Conservation (phyloP, 2,113 vertebrate genomes). For the Phyllopteryx taeniolatus region DNA sequence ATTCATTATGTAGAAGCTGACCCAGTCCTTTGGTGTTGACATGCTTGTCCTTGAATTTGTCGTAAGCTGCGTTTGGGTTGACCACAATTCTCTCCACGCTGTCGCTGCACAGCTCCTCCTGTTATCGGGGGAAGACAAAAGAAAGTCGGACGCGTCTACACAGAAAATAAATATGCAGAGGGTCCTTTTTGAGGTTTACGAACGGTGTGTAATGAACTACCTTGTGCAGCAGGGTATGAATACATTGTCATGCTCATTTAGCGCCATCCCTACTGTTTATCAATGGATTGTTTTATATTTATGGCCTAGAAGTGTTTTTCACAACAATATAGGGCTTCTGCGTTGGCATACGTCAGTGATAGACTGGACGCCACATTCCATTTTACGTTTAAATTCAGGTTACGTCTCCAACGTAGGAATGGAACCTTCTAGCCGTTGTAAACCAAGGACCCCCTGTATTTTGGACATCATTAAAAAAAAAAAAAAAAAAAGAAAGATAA, state of each 20-base stretch:
- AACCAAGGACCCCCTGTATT: neutral
- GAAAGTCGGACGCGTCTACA: neutral
- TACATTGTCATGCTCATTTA: neutral
- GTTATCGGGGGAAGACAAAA: conserved; percentile 17
- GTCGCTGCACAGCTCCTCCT: conserved; percentile 95
- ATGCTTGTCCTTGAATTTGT: conserved; percentile 96
- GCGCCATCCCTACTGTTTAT: neutral
- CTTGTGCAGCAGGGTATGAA: neutral
- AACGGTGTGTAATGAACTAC: neutral
- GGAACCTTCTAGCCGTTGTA: neutral
- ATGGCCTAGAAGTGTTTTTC: neutral
- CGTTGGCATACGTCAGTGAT: too few species aligned
- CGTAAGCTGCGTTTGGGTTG: conserved; percentile 95
- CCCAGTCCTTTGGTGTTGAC: conserved; percentile 87
- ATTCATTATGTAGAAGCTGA: conserved; percentile 60
- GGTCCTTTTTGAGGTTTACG: neutral
- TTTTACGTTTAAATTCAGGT: neutral
- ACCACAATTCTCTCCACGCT: conserved; percentile 96
- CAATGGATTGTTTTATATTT: neutral
- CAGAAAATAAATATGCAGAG: neutral
- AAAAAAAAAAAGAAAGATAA: neutral
- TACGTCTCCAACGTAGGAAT: neutral
- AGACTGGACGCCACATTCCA: too few species aligned
- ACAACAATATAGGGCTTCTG: neutral
- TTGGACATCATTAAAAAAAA: neutral